Conservation (phyloP, 2,797 vertebrate species). For the Acestrorhynchus altus region DNA sequence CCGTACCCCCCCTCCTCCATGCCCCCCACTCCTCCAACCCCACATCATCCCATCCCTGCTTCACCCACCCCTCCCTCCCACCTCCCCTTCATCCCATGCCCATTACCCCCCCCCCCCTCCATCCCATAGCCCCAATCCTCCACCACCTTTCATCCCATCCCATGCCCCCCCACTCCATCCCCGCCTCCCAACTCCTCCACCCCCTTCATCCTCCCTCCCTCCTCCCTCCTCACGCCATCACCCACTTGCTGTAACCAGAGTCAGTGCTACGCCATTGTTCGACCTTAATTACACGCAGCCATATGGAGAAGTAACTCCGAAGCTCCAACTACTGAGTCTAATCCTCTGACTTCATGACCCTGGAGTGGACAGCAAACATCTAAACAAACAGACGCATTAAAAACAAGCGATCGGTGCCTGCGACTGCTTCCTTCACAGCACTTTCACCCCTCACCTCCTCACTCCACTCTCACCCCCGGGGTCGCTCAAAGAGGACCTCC, state of each 20-base stretch:
- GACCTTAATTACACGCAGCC: constrained; percentile 81
- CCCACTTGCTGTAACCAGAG: constrained; percentile 71
- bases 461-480: background rate
- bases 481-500: too few species aligned
- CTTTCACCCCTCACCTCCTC: constrained; percentile 39
- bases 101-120: background rate
- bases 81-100: constrained; percentile 53
- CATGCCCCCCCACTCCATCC: too few species aligned
- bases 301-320: constrained; percentile 76
- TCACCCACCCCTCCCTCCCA: too few species aligned
- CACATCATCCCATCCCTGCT: constrained; percentile 59
- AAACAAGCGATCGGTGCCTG: background rate
- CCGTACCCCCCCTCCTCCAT: too few species aligned
- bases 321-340: constrained; percentile 25
- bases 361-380: too few species aligned
- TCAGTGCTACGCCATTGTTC: constrained; percentile 81
- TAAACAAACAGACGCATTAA: background rate
- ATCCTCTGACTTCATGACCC: too few species aligned
- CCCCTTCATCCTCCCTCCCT: background rate
- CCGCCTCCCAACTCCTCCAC: background rate
- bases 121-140: too few species aligned
- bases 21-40: too few species aligned
- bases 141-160: too few species aligned
- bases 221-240: constrained; percentile 56
- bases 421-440: too few species aligned